Evolutionary conservation across 2,797 vertebrate species (phyloP).

Genomic region (Chiloscyllium punctatum): DNA sequence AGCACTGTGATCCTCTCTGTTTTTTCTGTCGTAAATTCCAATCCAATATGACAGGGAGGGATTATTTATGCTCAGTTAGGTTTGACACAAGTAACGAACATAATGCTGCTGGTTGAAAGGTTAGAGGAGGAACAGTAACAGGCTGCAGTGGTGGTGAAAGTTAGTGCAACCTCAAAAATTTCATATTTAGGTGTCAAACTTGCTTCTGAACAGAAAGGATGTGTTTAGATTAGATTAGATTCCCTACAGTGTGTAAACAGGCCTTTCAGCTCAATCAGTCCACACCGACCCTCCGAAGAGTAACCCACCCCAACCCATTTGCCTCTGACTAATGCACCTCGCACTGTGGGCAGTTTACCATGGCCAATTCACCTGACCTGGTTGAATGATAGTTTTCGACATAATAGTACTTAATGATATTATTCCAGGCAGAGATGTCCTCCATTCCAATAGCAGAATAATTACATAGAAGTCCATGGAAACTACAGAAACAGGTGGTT

Average conservation of each 20-base stretch:
- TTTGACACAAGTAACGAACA: neutral
- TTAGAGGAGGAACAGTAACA: neutral
- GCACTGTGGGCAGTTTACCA: no score
- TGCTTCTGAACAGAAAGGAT: neutral
- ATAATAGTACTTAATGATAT: neutral
- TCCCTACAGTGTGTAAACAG: no score
- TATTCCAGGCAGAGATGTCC: neutral
- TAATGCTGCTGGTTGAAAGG: neutral
- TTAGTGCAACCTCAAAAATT: neutral
- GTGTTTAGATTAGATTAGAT: no score
- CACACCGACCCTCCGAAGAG: no score
- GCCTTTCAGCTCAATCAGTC: no score
- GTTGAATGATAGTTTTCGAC: neutral
- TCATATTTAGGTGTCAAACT: neutral
- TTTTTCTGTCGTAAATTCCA: no score
- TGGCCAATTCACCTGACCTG: no score
- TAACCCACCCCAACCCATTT: no score
- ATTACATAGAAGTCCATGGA: neutral
- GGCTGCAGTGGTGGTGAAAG: neutral
- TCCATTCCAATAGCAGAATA: neutral
- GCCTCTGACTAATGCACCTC: no score
- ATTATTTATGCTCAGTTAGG: neutral
- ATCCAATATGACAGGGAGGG: neutral
- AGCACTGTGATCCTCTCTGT: neutral
- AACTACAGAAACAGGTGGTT: neutral